Evolutionary conservation across 1,140 invertebrate genomes (phyloP).

Genomic region (Antheraea pernyi): DNA sequence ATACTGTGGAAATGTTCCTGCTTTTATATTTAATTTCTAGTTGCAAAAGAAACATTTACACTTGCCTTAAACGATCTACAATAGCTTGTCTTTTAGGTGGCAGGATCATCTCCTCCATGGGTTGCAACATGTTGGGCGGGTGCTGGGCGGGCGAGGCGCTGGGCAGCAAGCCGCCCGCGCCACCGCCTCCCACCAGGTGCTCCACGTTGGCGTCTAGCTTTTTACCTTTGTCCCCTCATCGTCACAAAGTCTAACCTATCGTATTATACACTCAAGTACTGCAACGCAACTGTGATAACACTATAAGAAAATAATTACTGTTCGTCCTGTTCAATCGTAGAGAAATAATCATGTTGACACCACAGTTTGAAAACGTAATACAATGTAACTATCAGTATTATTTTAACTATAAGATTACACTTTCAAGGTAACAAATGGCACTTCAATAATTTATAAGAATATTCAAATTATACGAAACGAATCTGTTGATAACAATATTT

Average conservation of each 20-base stretch:
- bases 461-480: slow-evolving; percentile 25
- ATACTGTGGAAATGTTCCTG: background rate
- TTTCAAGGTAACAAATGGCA: background rate
- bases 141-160: slow-evolving; percentile 83
- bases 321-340: slow-evolving; percentile 66
- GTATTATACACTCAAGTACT: slow-evolving; percentile 52
- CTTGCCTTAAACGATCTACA: slow-evolving; percentile 87
- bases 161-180: slow-evolving; percentile 84
- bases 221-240: slow-evolving; percentile 61
- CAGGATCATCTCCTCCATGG: slow-evolving; percentile 83
- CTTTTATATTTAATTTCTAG: background rate
- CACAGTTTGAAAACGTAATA: background rate
- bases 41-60: background rate
- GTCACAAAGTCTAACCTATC: slow-evolving; percentile 33
- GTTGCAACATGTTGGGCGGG: slow-evolving; percentile 76
- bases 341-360: slow-evolving; percentile 63
- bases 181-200: slow-evolving; percentile 72
- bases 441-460: background rate
- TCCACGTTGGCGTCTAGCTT: slow-evolving; percentile 60
- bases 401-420: background rate
- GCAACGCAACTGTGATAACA: slow-evolving; percentile 56
- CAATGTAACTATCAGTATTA: background rate
- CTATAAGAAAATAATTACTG: slow-evolving; percentile 53
- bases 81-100: slow-evolving; percentile 91
- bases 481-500: slow-evolving; percentile 50